These are phyloP conservation scores for Geotrypetes seraphini DNA, from an alignment of 2,797 vertebrate species.

Conservation along the genomic window DNA sequence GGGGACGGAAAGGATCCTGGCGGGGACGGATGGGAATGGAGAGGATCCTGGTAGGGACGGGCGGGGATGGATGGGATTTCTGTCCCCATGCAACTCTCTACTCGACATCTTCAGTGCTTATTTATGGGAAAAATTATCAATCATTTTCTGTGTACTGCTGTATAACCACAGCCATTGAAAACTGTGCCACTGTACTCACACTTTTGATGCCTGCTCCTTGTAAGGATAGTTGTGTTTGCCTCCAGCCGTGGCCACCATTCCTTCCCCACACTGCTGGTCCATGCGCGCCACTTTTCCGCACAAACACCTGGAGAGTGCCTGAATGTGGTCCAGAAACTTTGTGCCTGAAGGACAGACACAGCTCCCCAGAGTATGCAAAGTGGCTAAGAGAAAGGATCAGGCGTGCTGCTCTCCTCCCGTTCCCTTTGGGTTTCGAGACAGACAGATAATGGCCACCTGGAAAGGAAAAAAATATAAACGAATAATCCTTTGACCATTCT, in stretches of 20 bases:
- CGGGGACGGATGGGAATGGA: too few relatives aligned
- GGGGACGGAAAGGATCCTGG: too few relatives aligned
- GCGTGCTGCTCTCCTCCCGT: conserved; percentile 66
- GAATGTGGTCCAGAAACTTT: conserved; percentile 73
- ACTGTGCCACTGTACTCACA: conserved; percentile 74
- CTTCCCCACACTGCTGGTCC: conserved; percentile 84
- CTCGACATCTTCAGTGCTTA: too few relatives aligned
- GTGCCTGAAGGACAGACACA: conserved; percentile 87
- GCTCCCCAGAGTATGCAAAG: conserved; percentile 55
- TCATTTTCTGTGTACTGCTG: too few relatives aligned
- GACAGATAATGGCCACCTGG: conserved; percentile 80
- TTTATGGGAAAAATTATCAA: too few relatives aligned
- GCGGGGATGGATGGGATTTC: too few relatives aligned
- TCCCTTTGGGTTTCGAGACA: conserved; percentile 64
- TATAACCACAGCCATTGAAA: too few relatives aligned
- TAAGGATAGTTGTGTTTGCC: conserved; percentile 80
- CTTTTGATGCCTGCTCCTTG: conserved; percentile 74
- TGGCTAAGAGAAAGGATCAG: conserved; percentile 69
- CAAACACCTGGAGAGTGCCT: conserved; percentile 80
- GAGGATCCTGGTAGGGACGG: too few relatives aligned
- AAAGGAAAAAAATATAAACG: conserved; percentile 18
- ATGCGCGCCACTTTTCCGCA: conserved; percentile 67
- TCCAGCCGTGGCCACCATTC: conserved; percentile 83
- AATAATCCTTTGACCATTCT: too few relatives aligned
- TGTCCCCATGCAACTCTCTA: too few relatives aligned